Evolutionary conservation across 2,797 vertebrate species (phyloP), one percentile per base, ranked within the genome.

Genomic region (Coilia nasus): DNA sequence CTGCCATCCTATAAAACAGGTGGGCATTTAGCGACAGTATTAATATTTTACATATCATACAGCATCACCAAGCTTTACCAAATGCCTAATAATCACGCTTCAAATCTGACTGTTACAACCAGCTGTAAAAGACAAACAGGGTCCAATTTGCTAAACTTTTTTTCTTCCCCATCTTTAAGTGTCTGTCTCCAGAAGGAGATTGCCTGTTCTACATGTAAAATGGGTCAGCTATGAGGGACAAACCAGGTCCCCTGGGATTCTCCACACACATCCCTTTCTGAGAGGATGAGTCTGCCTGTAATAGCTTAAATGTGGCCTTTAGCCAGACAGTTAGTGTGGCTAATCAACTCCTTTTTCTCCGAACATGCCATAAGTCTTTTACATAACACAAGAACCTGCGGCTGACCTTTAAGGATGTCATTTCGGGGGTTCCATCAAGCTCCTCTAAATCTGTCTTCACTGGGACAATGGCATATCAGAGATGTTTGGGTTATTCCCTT

Each of bases 1-100:
- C 87, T 88, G 31, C 90, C 82, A 44, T 89, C 90, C 90, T 91
- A 60, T 64, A 5, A 44, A 78, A 78, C 35, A 78, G 6, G 71
- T n/a, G 35, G 14, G 31, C 31, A 6, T 19, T 35, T 15, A 75
- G 12, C 7, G 67, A 17, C 3, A 41, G 28, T 17, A 41, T 19
- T 23, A 21, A n/a, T 60, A 21, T 6, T 60, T 60, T 67, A 17
- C 23, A 67, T 28, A 28, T 21, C 23, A n/a, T 17, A 35, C 35
- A 17, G 6, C 31, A 41, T 44, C 31, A 41, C 21, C 0, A 11
- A 21, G 19, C 17, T 19, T 78, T 35, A 21, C 41, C 35, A 41
- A 78, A 78, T 21, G 35, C 7, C 21, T 5, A 78, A 44, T 21
- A 78, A 35, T 75, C 17, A 23, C 0, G 4, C 21, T 25, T 62